phyloP scores from a whole-genome alignment of 1,140 invertebrate genomes.

The Apocrypta bakeri region DNA sequence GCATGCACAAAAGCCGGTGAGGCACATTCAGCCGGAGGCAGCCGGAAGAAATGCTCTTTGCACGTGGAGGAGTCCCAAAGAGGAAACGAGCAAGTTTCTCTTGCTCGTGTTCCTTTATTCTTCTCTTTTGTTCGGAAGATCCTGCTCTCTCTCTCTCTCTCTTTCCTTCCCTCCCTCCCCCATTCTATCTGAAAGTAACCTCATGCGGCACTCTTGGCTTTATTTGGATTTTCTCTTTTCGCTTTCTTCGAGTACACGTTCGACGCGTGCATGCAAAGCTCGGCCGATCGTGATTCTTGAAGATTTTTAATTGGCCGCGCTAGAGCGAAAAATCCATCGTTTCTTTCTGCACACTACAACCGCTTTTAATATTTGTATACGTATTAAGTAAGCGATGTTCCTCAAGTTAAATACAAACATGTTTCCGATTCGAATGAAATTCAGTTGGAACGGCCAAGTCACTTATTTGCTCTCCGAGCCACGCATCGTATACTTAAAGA shows the following conservation, averaged over 20 bases:
- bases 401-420: no score
- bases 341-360: no score
- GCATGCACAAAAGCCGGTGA: background rate
- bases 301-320: background rate
- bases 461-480: no score
- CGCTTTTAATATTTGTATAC: background rate
- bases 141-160: background rate
- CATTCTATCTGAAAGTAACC: background rate
- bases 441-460: background rate
- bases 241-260: background rate
- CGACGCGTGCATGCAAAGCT: background rate
- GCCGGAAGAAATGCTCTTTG: background rate
- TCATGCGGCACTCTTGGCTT: background rate
- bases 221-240: constrained; percentile 14
- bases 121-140: background rate
- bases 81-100: background rate
- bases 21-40: background rate
- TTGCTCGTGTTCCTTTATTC: background rate
- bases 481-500: background rate
- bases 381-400: no score
- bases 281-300: background rate
- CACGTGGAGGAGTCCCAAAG: background rate
- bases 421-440: background rate
- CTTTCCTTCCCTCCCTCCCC: background rate
- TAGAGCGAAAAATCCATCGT: background rate